Percentiles rank a stretch among this genome's conserved stretches.
phyloP scores from a whole-genome alignment of 2,113 vertebrate species.

The Chamaea fasciata region DNA sequence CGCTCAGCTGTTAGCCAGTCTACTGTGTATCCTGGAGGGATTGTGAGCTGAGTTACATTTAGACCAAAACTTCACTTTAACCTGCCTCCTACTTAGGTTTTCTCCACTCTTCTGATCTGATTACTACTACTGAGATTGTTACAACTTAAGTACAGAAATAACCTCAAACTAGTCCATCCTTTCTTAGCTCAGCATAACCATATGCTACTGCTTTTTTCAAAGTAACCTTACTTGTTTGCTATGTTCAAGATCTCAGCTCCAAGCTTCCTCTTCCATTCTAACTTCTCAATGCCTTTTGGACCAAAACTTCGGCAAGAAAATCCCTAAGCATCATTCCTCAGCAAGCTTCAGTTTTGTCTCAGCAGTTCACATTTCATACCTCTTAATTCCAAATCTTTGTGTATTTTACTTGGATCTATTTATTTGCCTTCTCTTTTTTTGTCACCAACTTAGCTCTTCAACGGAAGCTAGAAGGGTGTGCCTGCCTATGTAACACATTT shows the following conservation, averaged over 20 bases:
- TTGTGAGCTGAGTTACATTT: not conserved
- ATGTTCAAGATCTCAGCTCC: not conserved
- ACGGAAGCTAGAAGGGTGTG: not conserved
- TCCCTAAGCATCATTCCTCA: not conserved
- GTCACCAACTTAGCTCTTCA: not conserved
- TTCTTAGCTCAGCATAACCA: not conserved
- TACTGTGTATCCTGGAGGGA: not conserved
- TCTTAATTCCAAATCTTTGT: not conserved
- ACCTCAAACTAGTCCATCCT: not conserved
- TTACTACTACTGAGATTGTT: not conserved
- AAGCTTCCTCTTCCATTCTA: not conserved
- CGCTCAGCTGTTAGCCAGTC: not conserved
- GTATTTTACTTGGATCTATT: not conserved
- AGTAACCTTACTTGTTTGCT: not conserved
- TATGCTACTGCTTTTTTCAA: not conserved
- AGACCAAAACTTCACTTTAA: not conserved
- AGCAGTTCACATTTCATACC: not conserved
- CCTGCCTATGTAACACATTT: not conserved
- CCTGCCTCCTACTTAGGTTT: not conserved
- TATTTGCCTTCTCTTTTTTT: not conserved
- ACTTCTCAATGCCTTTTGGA: not conserved
- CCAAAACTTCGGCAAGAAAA: not conserved
- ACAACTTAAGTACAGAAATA: not conserved
- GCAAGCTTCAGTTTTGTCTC: not conserved
- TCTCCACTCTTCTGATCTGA: not conserved